Percentiles rank a stretch among this genome's conserved stretches.
Conservation (phyloP, 1,140 invertebrate genomes). For the Ips typographus region DNA sequence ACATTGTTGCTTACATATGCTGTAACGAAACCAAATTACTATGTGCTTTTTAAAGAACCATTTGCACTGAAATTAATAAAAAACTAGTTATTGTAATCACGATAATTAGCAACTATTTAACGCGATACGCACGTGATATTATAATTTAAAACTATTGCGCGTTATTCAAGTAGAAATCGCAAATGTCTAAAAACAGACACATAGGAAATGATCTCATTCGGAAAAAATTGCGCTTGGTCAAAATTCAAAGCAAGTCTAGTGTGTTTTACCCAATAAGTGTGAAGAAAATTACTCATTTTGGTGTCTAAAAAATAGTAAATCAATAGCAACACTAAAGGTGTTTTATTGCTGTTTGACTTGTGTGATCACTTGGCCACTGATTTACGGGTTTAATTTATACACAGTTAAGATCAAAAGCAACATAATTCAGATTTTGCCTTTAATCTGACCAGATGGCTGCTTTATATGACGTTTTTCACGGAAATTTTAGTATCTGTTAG, state of each 20-base stretch:
- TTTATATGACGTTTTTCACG: too few species aligned
- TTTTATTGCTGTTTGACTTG: neutral
- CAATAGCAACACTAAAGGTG: neutral
- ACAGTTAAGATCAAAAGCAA: too few species aligned
- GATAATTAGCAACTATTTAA: constrained; percentile 5
- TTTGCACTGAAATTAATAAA: neutral
- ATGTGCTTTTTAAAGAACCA: too few species aligned
- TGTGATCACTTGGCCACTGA: neutral
- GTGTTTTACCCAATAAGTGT: neutral
- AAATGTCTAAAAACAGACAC: constrained; percentile 26
- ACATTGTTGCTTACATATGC: too few species aligned
- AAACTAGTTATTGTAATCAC: constrained; percentile 5
- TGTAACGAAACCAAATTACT: too few species aligned
- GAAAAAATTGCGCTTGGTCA: constrained; percentile 17
- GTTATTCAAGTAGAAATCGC: constrained; percentile 23
- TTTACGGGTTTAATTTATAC: too few species aligned
- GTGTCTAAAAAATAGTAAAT: neutral
- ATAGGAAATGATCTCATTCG: constrained; percentile 27
- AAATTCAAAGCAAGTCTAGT: constrained; percentile 4
- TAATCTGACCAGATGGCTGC: too few species aligned
- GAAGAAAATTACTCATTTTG: neutral
- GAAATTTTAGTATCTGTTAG: too few species aligned
- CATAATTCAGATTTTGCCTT: too few species aligned
- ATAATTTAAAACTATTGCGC: constrained; percentile 19
- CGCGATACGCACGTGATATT: constrained; percentile 11